Evolutionary conservation across 2,113 vertebrate genomes (phyloP), one percentile per base, ranked within the genome.

Genomic region (Scophthalmus maximus): DNA sequence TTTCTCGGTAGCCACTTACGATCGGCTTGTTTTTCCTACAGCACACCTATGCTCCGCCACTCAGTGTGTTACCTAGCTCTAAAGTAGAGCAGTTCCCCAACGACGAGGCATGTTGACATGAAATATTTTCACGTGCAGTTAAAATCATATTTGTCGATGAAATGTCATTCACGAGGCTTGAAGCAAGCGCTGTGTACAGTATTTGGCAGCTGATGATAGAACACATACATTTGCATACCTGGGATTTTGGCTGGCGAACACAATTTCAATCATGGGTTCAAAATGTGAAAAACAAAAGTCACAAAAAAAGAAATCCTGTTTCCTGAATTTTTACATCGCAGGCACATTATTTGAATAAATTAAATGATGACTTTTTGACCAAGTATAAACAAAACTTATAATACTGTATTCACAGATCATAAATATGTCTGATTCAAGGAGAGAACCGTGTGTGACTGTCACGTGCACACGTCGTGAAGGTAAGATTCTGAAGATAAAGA

Each of bases 191-290:
- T 60, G n/a, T n/a, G n/a, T n/a, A n/a, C n/a, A n/a, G 51, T 56
- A 72, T 42, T 68, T 46, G 52, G 15, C 30, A 10, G 12, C 18
- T 18, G 34, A 23, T 8, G 17, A 68, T 3, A 72, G 52, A 47
- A 36, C 46, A 0, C 42, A 22, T 5, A 49, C 20, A 52, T 46
- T 26, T 49, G 23, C 17, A 57, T 49, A 64, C 14, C 22, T 55
- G 25, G 25, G 12, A 73, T 56, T 67, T 25, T 53, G 36, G 29
- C 14, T 51, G 18, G 42, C 42, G 50, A 29, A 72, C 68, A 49
- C 60, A 27, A 68, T 67, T 77, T 77, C 14, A 71, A 80, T 86
- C 59, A 63, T 1, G 2, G 27, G 66, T 49, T 77, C 14, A 67
- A n/a, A n/a, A n/a, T n/a, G n/a, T n/a, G n/a, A n/a, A n/a, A n/a